Percentiles rank a stretch among this genome's conserved stretches.
Evolutionary conservation across 2,888 invertebrate genomes (phyloP).

Genomic region (Melikaiella ostensackeni): DNA sequence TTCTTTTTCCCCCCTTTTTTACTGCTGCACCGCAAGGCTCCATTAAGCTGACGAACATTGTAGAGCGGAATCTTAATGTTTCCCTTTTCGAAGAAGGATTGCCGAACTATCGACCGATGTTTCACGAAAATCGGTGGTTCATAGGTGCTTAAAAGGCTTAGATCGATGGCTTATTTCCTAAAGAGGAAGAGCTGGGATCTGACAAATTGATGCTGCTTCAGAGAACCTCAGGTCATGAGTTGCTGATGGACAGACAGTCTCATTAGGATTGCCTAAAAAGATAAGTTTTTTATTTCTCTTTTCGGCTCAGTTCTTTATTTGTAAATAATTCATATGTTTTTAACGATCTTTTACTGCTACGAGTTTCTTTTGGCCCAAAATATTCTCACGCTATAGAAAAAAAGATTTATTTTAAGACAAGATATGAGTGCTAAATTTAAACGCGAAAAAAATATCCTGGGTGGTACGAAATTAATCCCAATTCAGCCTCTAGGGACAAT

Average conservation of each 20-base stretch:
- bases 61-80: constrained; percentile 67
- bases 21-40: constrained; percentile 54
- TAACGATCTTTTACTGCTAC: neutral
- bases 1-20: constrained; percentile 59
- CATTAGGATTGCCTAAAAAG: neutral
- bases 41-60: constrained; percentile 66
- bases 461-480: too few species aligned
- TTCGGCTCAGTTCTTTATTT: neutral
- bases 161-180: constrained; percentile 10
- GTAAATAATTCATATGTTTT: neutral
- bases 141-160: constrained; percentile 47
- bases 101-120: constrained; percentile 47
- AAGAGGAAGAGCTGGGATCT: neutral
- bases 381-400: neutral
- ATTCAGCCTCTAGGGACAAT: too few species aligned
- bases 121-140: constrained; percentile 49
- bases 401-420: too few species aligned
- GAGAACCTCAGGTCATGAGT: neutral
- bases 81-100: constrained; percentile 59
- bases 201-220: constrained; percentile 27
- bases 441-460: too few species aligned
- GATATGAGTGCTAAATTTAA: too few species aligned
- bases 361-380: neutral
- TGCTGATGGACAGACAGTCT: neutral
- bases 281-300: neutral